Base-by-base conservation (phyloP, 2,113 vertebrate species). In the Excalfactoria chinensis region DNA sequence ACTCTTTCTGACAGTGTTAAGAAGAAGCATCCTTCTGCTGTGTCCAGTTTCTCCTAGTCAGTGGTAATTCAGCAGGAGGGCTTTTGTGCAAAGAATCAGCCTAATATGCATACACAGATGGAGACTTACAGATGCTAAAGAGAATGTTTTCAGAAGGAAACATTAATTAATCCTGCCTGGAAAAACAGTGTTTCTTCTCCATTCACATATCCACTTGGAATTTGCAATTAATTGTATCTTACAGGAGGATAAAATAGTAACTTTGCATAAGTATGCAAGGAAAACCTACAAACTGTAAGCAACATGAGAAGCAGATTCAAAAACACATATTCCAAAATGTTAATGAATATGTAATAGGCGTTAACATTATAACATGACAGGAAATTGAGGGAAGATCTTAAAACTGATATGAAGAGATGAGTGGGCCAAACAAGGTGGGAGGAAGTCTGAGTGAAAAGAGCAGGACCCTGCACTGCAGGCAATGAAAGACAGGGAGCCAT, bases 361-460 rank as follows among this genome's bases (percentile, higher is more conserved):
- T 55, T 58, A 69, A 19, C 21, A 41, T 56, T 62, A 32, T 60
- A 76, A 58, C 0, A 0, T 55, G 55, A 43, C 78, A 80, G 89
- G 74, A 95, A 85, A 44, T 1, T 0, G 60, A 93, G 46, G 71
- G 71, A 91, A 62, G 63, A 70, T 79, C 67, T 93, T 82, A 87
- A 90, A 83, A 60, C 49, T 49, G 70, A 88, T 84, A 37, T 81
- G 41, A 83, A 77, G 67, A 88, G 62, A 86, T 56, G 84, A 74
- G 76, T 84, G 69, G 80, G 76, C 91, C 76, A 80, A 84, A 82
- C 60, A 41, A 51, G 19, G 60, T 11, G 3, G 34, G 66, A 93
- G 53, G 73, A 92, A 78, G 76, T 35, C 40, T 89, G 87, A 72
- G 63, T 72, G 74, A 74, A 87, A 93, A 60, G 87, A 87, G 49